Evolutionary conservation across 1,140 invertebrate genomes (phyloP).

Genomic region (Pomacea maculata): DNA sequence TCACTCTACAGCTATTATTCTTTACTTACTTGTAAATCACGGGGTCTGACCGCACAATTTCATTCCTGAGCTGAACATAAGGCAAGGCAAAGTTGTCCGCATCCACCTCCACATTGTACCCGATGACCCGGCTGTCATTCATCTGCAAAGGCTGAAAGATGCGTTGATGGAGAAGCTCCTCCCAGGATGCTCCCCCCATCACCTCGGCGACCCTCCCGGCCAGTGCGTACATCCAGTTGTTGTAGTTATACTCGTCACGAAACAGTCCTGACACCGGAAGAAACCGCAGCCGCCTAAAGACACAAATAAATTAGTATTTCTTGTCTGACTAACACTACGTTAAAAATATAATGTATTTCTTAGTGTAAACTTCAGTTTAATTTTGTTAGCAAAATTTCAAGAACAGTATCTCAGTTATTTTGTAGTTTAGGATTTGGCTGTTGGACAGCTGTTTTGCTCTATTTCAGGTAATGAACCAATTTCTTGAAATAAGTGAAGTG

Average conservation of each 20-base stretch:
- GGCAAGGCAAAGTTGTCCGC: slow-evolving; percentile 13
- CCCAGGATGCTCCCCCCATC: slow-evolving; percentile 24
- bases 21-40: slow-evolving; percentile 9
- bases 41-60: not conserved
- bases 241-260: slow-evolving; percentile 28
- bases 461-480: too few relatives aligned
- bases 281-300: slow-evolving; percentile 20
- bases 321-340: not conserved
- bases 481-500: too few relatives aligned
- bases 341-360: too few relatives aligned
- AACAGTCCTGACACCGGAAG: not conserved
- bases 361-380: too few relatives aligned
- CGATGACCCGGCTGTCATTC: not conserved
- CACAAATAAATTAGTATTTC: not conserved
- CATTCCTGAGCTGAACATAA: slow-evolving; percentile 5
- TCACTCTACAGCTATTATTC: not conserved
- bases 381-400: too few relatives aligned
- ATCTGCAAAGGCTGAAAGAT: slow-evolving; percentile 23
- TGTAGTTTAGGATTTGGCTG: too few relatives aligned
- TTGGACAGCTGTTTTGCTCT: too few relatives aligned
- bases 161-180: slow-evolving; percentile 11
- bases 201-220: slow-evolving; percentile 21
- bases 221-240: slow-evolving; percentile 35
- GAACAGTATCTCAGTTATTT: too few relatives aligned
- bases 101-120: not conserved